Evolutionary conservation across 2,888 invertebrate species (phyloP).

Genomic region (Hydriomena furcata): DNA sequence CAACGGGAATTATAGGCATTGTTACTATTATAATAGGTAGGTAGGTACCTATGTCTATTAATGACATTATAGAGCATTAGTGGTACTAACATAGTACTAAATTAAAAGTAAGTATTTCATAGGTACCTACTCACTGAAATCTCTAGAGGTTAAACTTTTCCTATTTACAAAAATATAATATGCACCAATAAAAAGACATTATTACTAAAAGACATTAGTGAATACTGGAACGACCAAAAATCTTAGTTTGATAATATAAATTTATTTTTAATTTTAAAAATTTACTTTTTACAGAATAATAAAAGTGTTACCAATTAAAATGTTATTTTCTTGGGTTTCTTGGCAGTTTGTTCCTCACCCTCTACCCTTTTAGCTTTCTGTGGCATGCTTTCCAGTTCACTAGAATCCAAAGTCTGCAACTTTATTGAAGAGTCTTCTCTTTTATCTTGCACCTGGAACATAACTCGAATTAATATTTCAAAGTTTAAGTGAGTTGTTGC

Average conservation of each 20-base stretch:
- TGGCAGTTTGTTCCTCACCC: constrained; percentile 39
- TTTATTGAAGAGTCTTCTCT: constrained; percentile 74
- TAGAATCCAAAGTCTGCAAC: constrained; percentile 64
- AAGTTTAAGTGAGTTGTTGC: too few species aligned
- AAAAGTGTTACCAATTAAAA: constrained; percentile 49
- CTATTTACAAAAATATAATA: too few species aligned
- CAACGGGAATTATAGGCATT: too few species aligned
- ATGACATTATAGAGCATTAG: too few species aligned
- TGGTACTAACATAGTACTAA: too few species aligned
- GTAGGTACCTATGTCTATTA: too few species aligned
- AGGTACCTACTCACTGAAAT: too few species aligned
- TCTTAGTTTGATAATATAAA: constrained; percentile 6
- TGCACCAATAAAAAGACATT: too few species aligned
- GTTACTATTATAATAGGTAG: too few species aligned
- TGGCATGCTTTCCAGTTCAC: constrained; percentile 72
- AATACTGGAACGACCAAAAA: constrained; percentile 1
- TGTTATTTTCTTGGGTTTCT: constrained; percentile 74
- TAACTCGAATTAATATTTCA: too few species aligned
- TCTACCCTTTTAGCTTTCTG: constrained; percentile 40
- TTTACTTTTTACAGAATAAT: constrained; percentile 25
- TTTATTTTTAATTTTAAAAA: constrained; percentile 9
- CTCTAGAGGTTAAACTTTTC: too few species aligned
- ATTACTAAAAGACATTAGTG: constrained; percentile 17
- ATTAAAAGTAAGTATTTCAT: too few species aligned
- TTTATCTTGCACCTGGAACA: constrained; percentile 63